phyloP scores from a whole-genome alignment of 2,113 vertebrate genomes.

The Nematolebias whitei region DNA sequence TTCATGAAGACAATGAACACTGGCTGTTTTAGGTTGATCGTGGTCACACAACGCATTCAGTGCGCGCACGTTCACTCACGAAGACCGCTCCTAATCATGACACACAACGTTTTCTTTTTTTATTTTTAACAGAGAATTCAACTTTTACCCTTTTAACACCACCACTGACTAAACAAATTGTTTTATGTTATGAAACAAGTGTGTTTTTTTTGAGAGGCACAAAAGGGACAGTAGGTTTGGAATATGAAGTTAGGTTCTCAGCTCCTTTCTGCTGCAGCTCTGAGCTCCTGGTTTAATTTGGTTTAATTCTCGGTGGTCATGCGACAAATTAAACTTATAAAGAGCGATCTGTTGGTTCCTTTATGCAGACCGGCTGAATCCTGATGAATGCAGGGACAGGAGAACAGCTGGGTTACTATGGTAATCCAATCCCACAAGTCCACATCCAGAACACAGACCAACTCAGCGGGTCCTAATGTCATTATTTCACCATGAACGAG shows the following conservation, averaged over 20 bases:
- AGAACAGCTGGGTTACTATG: slow-evolving; percentile 69
- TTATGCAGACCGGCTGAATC: slow-evolving; percentile 55
- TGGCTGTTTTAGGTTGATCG: slow-evolving; percentile 21
- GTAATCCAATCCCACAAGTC: slow-evolving; percentile 39
- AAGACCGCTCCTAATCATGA: neutral
- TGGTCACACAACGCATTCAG: slow-evolving; percentile 31
- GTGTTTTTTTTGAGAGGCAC: too few species aligned
- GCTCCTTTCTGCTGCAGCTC: slow-evolving; percentile 9
- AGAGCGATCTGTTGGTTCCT: slow-evolving; percentile 66
- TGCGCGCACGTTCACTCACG: slow-evolving; percentile 16
- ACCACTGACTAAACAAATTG: neutral
- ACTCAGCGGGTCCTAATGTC: slow-evolving; percentile 74
- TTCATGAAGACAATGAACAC: slow-evolving; percentile 61
- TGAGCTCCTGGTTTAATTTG: slow-evolving; percentile 62
- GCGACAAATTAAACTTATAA: slow-evolving; percentile 76
- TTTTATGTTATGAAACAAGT: neutral
- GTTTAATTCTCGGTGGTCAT: slow-evolving; percentile 72
- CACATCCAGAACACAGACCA: slow-evolving; percentile 56
- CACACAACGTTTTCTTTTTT: neutral
- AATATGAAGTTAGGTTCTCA: slow-evolving; percentile 24
- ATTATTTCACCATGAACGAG: slow-evolving; percentile 61
- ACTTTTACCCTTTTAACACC: neutral
- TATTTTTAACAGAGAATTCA: slow-evolving; percentile 1
- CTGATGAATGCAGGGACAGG: slow-evolving; percentile 32
- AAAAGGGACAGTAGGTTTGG: neutral